A percentile compares a stretch with the other conserved stretches of the same genome.
Evolutionary conservation across 2,888 invertebrate genomes (phyloP).

Genomic region (Cataglyphis altisquamis): DNA sequence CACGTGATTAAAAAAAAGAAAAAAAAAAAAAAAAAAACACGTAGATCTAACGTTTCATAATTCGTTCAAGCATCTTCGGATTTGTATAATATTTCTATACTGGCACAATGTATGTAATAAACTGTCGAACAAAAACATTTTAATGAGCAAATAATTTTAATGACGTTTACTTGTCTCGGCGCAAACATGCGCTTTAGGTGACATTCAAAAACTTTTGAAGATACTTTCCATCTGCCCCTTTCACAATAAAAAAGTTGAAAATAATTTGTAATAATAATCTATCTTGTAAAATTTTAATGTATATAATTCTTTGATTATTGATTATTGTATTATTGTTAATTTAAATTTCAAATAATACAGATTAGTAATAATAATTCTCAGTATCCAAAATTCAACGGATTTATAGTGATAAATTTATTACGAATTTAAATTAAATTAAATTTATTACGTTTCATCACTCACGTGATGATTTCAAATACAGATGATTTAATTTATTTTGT

Average conservation of each 20-base stretch:
- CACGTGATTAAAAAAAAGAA: conserved; percentile 64
- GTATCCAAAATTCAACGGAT: too few relatives aligned
- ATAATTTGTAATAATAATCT: neutral
- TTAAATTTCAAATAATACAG: neutral
- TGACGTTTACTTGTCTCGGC: neutral
- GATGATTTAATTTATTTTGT: conserved; percentile 86
- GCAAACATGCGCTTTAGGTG: neutral
- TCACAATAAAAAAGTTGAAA: neutral
- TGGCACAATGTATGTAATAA: conserved; percentile 83
- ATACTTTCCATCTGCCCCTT: neutral
- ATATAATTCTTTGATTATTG: neutral
- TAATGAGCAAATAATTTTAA: neutral
- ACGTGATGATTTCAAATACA: conserved; percentile 95
- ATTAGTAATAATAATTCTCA: too few relatives aligned
- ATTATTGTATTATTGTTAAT: neutral
- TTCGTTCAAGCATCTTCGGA: conserved; percentile 77
- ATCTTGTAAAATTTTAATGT: neutral
- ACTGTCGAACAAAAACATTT: conserved; percentile 75
- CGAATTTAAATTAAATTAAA: too few relatives aligned
- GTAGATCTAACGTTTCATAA: conserved; percentile 77
- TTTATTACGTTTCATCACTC: conserved; percentile 84
- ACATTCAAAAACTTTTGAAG: neutral
- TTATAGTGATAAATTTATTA: too few relatives aligned
- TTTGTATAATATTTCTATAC: conserved; percentile 85
- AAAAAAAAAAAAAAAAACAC: conserved; percentile 49